A percentile compares a stretch with the other conserved stretches of the same genome.
Conservation (phyloP, 2,113 vertebrate species). For the Echinops telfairi region DNA sequence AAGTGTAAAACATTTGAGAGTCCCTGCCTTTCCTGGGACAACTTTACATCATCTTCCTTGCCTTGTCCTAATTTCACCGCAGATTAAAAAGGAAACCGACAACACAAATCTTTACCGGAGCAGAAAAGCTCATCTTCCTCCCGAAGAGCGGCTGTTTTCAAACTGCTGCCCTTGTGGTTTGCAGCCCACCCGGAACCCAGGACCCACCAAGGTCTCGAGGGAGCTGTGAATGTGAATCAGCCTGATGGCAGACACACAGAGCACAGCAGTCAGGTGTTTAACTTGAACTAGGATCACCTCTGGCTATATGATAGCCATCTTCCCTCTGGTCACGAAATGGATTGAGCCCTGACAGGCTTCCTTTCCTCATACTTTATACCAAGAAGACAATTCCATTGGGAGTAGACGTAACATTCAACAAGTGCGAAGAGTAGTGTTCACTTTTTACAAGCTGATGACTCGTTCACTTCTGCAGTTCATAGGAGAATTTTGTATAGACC, state of each 20-base stretch:
- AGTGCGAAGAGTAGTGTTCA: background rate
- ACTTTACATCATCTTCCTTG: background rate
- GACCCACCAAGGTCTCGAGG: no score
- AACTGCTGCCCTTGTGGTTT: no score
- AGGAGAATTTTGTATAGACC: background rate
- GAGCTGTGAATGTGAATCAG: no score
- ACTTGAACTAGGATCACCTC: background rate
- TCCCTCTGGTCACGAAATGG: background rate
- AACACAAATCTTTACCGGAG: background rate
- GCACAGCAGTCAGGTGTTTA: background rate
- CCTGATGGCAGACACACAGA: background rate
- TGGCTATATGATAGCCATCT: no score
- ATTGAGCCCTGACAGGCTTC: background rate
- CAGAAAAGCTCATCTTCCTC: no score
- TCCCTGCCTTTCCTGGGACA: background rate
- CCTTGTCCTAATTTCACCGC: background rate
- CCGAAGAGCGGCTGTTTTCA: no score
- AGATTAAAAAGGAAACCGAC: background rate
- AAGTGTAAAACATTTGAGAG: conserved; percentile 7
- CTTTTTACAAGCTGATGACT: background rate
- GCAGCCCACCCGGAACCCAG: no score
- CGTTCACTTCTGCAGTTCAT: background rate
- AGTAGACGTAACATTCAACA: background rate
- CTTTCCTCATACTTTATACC: background rate
- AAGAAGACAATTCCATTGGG: background rate